Evolutionary conservation across 2,888 invertebrate species (phyloP).

Genomic region (Lasioglossum villosulum): DNA sequence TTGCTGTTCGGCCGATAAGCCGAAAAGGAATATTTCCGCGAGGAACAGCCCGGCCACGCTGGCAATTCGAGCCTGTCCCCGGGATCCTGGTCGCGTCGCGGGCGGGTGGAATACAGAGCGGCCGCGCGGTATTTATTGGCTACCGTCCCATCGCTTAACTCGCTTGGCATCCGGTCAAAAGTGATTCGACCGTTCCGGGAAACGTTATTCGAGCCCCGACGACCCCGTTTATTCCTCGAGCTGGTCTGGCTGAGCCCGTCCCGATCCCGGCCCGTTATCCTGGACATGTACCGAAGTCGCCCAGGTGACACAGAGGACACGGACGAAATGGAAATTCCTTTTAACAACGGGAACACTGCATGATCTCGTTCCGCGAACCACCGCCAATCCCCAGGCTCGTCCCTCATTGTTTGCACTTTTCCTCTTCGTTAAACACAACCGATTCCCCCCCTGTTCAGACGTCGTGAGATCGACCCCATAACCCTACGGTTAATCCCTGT

Average conservation of each 20-base stretch:
- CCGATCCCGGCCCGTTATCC: not conserved
- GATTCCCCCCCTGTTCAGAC: not conserved
- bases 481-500: not conserved
- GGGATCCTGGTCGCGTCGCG: slow-evolving; percentile 4
- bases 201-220: slow-evolving; percentile 48
- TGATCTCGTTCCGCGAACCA: not conserved
- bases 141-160: slow-evolving; percentile 57
- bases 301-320: not conserved
- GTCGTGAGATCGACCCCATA: not conserved
- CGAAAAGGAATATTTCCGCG: slow-evolving; percentile 11
- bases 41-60: not conserved
- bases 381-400: not conserved
- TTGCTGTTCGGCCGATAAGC: not conserved
- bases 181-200: slow-evolving; percentile 42
- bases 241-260: not conserved
- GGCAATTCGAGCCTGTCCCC: not conserved
- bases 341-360: not conserved
- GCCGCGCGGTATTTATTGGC: slow-evolving; percentile 52
- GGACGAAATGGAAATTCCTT: not conserved
- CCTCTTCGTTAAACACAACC: not conserved
- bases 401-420: not conserved
- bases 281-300: not conserved
- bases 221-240: slow-evolving; percentile 28
- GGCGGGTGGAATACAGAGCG: slow-evolving; percentile 3
- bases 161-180: slow-evolving; percentile 59